Conservation (phyloP, 1,140 invertebrate species). For the Anagrus nilaparvatae region DNA sequence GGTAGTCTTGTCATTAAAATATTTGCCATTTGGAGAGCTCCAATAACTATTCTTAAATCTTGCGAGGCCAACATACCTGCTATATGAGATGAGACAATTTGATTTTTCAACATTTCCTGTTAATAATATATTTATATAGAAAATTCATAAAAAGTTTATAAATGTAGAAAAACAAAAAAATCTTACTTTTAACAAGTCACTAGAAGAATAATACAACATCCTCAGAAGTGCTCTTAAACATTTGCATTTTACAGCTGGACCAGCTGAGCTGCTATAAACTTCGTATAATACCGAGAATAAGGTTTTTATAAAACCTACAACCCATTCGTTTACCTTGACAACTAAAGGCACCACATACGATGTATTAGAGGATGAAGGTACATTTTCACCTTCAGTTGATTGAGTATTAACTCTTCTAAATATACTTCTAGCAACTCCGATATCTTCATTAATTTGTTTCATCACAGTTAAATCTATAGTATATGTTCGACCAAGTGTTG, state of each 20-base stretch:
- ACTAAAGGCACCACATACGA: conserved; percentile 38
- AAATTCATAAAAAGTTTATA: background rate
- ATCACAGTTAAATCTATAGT: conserved; percentile 93
- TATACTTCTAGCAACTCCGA: conserved; percentile 83
- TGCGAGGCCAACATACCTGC: conserved; percentile 95
- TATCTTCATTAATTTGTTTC: conserved; percentile 98
- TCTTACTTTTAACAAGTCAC: conserved; percentile 64
- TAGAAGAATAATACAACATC: conserved; percentile 89
- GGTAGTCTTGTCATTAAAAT: conserved; percentile 93
- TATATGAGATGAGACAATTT: conserved; percentile 92
- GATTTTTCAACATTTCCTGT: conserved; percentile 77
- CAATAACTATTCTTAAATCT: conserved; percentile 91
- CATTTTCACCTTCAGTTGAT: conserved; percentile 37
- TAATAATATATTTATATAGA: too few species aligned
- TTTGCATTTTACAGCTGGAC: conserved; percentile 92
- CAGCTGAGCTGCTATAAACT: conserved; percentile 94
- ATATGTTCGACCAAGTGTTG: conserved; percentile 83
- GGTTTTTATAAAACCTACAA: conserved; percentile 68
- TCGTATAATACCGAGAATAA: conserved; percentile 89
- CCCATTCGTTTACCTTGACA: conserved; percentile 40
- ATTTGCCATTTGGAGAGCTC: conserved; percentile 92
- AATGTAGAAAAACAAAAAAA: conserved; percentile 24
- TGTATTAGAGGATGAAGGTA: conserved; percentile 36
- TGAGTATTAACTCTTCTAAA: conserved; percentile 56
- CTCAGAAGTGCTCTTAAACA: conserved; percentile 89